Evolutionary conservation across 2,113 vertebrate species (phyloP).

Genomic region (Actinemys pallida): DNA sequence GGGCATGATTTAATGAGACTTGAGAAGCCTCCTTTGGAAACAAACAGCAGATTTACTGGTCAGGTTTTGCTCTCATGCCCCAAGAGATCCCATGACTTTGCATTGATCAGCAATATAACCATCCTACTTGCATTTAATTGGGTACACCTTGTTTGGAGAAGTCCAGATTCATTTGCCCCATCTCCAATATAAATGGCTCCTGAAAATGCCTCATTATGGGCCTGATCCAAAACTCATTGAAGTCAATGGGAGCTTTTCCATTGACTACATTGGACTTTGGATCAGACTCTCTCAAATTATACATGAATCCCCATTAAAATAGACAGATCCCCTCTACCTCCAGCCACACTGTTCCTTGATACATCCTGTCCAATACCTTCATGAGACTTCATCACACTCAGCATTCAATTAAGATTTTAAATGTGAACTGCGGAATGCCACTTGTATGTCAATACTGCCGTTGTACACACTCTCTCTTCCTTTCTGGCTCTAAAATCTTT

Average conservation of each 20-base stretch:
- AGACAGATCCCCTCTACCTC: background rate
- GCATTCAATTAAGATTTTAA: rapidly evolving
- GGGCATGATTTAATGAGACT: background rate
- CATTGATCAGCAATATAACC: background rate
- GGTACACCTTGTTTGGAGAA: background rate
- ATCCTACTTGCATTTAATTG: background rate
- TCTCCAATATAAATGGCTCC: background rate
- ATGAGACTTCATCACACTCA: background rate
- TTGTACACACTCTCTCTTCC: background rate
- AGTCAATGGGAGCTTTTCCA: background rate
- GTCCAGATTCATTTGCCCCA: background rate
- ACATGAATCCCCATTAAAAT: background rate
- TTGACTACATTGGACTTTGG: background rate
- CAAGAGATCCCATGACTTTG: background rate
- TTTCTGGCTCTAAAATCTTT: constrained; percentile 33
- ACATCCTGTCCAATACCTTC: background rate
- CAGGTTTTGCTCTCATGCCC: background rate
- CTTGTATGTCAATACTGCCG: background rate
- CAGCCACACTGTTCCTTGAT: background rate
- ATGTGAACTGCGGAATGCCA: background rate
- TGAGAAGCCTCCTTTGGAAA: background rate
- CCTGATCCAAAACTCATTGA: background rate
- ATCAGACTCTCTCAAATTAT: background rate
- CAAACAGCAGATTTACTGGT: background rate
- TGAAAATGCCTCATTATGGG: background rate